Conservation (phyloP, 1,140 invertebrate species). For the Alviniconcha marisindica region DNA sequence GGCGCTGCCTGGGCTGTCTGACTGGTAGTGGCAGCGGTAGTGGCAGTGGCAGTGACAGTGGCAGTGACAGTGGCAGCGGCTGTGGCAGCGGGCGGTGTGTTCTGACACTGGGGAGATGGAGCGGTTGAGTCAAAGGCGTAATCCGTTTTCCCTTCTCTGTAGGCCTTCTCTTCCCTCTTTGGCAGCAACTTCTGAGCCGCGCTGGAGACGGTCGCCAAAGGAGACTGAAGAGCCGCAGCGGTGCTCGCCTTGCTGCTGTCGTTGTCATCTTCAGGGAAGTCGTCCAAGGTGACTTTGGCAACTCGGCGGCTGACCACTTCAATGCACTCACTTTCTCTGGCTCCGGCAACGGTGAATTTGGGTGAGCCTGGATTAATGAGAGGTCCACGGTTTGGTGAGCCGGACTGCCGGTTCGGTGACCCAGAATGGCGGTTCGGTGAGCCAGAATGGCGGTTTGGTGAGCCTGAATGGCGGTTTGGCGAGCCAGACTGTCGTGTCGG, state of each 20-base stretch:
- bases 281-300: conserved; percentile 4
- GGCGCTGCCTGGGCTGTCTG: not conserved
- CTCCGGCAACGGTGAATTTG: not conserved
- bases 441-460: not conserved
- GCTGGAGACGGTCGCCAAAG: conserved; percentile 18
- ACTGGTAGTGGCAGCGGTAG: not conserved
- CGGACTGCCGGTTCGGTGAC: conserved; percentile 18
- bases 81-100: not conserved
- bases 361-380: conserved; percentile 33
- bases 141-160: conserved; percentile 31
- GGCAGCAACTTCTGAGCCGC: conserved; percentile 40
- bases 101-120: not conserved
- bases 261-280: conserved; percentile 23
- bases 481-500: too few species aligned
- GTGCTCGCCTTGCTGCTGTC: not conserved
- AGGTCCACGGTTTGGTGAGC: conserved; percentile 10
- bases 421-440: not conserved
- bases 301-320: not conserved
- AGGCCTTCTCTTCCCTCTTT: conserved; percentile 31
- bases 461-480: not conserved
- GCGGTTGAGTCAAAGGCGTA: conserved; percentile 24
- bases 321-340: not conserved
- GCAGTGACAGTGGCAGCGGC: not conserved
- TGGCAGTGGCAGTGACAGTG: not conserved
- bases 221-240: not conserved